Evolutionary conservation across 2,113 vertebrate genomes (phyloP), one percentile per base, ranked within the genome.

Genomic region (Eudyptes chrysolophus): DNA sequence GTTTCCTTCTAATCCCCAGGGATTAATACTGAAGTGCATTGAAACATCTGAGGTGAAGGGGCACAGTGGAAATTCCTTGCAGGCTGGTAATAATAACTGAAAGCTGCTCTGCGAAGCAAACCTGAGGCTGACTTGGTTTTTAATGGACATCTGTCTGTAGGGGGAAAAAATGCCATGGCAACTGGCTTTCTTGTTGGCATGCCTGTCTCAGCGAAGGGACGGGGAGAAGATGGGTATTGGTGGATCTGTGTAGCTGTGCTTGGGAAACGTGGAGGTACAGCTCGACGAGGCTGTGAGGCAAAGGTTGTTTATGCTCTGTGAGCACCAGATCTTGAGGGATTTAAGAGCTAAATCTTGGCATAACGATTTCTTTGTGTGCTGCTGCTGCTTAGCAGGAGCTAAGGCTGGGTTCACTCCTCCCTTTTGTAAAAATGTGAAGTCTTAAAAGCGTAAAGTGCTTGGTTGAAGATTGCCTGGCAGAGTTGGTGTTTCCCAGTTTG

Each of bases 141-240:
- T 96, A 97, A 97, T 97, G 95, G 97, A 95, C 96, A 95, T 96
- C 95, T 97, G 96, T 97, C 97, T 97, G 97, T 92, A 96, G 96
- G 94, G 97, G 95, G 94, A 92, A 95, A 83, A 94, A 95, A 88
- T 95, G 94, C 96, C 95, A 97, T 97, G 92, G 96, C 96, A 97
- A 97, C 96, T 96, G 96, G 71, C 94, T 94, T 94, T 65, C 94
- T 94, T 71, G 72, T 89, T 97, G 97, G 95, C 94, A 94, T 6
- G 86, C 64, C 76, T 74, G 94, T 74, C 85, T 97, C 85, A 36
- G 95, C 7, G 0, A 55, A 78, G 90, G 92, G 95, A 70, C 1
- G 8, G 88, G 84, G 88, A 96, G 94, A 77, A 88, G 96, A 90
- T 75, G 92, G 78, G 83, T 54, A 52, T 21, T 68, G 93, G 71